Evolutionary conservation across 2,888 invertebrate genomes (phyloP).

Genomic region (Hyposoter dolosus): DNA sequence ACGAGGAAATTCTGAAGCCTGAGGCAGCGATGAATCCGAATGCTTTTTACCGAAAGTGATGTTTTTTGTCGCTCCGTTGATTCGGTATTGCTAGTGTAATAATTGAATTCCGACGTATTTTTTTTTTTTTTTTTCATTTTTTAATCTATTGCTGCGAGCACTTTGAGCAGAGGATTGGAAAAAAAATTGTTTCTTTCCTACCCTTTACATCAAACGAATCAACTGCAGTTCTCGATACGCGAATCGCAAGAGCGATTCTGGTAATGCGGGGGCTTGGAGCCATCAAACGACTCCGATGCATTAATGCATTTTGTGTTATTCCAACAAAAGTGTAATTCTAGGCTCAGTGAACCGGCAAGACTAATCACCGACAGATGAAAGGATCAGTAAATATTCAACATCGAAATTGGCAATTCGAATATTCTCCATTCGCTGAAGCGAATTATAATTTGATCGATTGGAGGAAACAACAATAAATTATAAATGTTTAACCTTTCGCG

Average conservation of each 20-base stretch:
- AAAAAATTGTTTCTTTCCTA: not conserved
- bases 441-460: not conserved
- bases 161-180: slow-evolving; percentile 37
- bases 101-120: slow-evolving; percentile 61
- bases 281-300: slow-evolving; percentile 38
- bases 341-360: not conserved
- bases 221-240: slow-evolving; percentile 3
- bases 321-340: not conserved
- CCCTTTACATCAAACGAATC: slow-evolving; percentile 24
- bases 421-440: not conserved
- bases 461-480: not conserved
- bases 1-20: slow-evolving; percentile 25
- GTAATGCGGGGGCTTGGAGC: not conserved
- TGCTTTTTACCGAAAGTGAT: slow-evolving; percentile 4
- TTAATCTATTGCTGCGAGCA: not conserved
- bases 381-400: slow-evolving; percentile 1
- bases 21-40: slow-evolving; percentile 8
- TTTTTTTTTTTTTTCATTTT: slow-evolving; percentile 7
- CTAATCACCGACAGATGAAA: not conserved
- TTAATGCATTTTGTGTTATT: slow-evolving; percentile 18
- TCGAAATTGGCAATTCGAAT: slow-evolving; percentile 1
- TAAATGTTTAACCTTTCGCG: not conserved
- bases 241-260: slow-evolving; percentile 14
- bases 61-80: slow-evolving; percentile 34
- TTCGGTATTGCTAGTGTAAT: slow-evolving; percentile 60